phyloP scores from a whole-genome alignment of 2,797 vertebrate species.

The Huso huso region DNA sequence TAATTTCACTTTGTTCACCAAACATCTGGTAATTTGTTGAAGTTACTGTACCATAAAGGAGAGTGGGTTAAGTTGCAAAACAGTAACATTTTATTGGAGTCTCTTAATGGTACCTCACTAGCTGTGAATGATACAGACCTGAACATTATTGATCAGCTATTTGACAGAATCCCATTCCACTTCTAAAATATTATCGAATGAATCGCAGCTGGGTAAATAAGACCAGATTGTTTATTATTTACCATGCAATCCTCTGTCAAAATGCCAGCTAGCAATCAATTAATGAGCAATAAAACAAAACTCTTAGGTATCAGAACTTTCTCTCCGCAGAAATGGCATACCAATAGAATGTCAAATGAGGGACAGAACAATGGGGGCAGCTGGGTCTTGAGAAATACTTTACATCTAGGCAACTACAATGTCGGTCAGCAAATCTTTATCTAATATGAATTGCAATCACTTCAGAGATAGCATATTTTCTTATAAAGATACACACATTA shows the following conservation, averaged over 20 bases:
- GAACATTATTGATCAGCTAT: not conserved
- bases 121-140: not conserved
- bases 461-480: too few relatives aligned
- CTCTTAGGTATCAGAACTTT: conserved; percentile 5
- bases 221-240: conserved; percentile 16
- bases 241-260: conserved; percentile 9
- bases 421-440: too few relatives aligned
- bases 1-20: conserved; percentile 3
- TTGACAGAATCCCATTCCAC: not conserved
- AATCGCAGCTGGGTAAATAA: conserved; percentile 9
- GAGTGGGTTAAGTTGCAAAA: not conserved
- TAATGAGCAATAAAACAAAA: conserved; percentile 13
- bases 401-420: too few relatives aligned
- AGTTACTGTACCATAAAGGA: not conserved
- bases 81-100: not conserved
- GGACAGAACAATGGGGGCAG: too few relatives aligned
- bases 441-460: too few relatives aligned
- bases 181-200: conserved; percentile 9
- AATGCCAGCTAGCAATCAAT: conserved; percentile 14
- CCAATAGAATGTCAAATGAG: too few relatives aligned
- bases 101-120: not conserved
- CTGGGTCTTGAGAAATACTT: too few relatives aligned
- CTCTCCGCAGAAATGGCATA: conserved; percentile 1
- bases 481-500: too few relatives aligned
- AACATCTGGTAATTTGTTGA: not conserved